These are phyloP conservation scores for Falco peregrinus DNA, from an alignment of 2,797 vertebrate genomes.

Conservation along the genomic window DNA sequence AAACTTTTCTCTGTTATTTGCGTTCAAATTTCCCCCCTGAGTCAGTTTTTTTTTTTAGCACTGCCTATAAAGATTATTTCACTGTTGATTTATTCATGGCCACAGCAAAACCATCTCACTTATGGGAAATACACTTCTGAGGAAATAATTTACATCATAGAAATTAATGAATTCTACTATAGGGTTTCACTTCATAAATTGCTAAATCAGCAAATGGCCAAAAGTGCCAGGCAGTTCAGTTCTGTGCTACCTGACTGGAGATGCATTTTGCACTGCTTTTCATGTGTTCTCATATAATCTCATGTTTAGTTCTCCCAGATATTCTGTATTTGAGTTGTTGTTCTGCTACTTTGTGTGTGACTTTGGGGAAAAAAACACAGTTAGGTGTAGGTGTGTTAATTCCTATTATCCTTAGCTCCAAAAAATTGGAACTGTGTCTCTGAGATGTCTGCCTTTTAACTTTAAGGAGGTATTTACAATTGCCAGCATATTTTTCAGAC, in stretches of 20 bases:
- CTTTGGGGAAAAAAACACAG: background rate
- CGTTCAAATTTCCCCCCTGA: background rate
- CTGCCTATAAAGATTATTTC: conserved; percentile 49
- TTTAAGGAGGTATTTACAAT: background rate
- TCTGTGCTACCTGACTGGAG: background rate
- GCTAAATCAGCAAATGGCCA: conserved; percentile 14
- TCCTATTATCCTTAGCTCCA: background rate
- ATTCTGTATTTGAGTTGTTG: background rate
- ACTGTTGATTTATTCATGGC: conserved; percentile 64
- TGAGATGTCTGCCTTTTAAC: background rate
- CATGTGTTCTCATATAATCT: background rate
- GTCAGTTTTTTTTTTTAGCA: background rate
- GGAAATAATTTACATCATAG: conserved; percentile 48
- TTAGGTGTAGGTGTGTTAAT: background rate
- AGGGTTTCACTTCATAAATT: conserved; percentile 32
- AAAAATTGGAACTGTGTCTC: background rate
- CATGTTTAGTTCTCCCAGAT: background rate
- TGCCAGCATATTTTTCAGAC: background rate
- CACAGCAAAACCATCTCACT: conserved; percentile 40
- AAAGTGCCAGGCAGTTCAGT: background rate
- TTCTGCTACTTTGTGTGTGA: background rate
- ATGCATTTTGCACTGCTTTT: background rate
- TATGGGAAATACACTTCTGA: conserved; percentile 60
- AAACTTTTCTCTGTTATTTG: conserved; percentile 53
- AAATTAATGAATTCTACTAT: conserved; percentile 53